phyloP scores from a whole-genome alignment of 2,113 vertebrate species.

The Sylvilagus bachmani region DNA sequence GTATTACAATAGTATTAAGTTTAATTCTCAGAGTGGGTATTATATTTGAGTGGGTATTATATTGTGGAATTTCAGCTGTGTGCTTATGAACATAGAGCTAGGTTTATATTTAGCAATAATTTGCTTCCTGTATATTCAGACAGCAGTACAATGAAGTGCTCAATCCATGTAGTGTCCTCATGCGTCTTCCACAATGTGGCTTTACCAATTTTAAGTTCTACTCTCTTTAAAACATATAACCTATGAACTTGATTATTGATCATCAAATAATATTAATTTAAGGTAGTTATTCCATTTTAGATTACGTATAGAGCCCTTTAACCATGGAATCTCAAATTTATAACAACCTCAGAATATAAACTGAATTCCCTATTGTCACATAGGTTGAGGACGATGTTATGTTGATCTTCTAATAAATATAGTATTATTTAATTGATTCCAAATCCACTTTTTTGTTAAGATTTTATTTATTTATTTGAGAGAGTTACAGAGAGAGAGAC shows the following conservation, averaged over 20 bases:
- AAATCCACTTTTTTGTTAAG: neutral
- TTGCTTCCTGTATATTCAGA: neutral
- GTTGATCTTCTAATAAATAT: neutral
- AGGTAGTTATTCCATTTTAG: conserved; percentile 8
- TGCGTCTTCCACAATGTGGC: too few relatives aligned
- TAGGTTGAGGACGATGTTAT: neutral
- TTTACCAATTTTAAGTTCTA: too few relatives aligned
- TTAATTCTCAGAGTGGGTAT: neutral
- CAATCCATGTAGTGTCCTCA: neutral
- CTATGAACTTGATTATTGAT: neutral
- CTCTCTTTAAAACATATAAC: neutral
- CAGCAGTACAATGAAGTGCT: neutral
- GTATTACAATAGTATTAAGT: neutral
- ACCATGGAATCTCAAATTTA: neutral
- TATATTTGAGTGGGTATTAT: neutral
- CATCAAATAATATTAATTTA: neutral
- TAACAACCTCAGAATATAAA: conserved; percentile 8
- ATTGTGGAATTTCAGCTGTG: neutral
- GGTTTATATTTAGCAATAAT: conserved; percentile 11
- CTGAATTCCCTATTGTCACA: neutral
- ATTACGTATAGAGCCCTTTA: neutral
- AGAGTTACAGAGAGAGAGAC: too few relatives aligned
- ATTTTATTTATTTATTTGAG: too few relatives aligned
- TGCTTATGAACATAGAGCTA: neutral
- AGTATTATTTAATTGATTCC: neutral